A percentile compares a stretch with the other conserved stretches of the same genome.
Evolutionary conservation across 2,888 invertebrate species (phyloP).

Genomic region (Mesodorylaimus sp.): DNA sequence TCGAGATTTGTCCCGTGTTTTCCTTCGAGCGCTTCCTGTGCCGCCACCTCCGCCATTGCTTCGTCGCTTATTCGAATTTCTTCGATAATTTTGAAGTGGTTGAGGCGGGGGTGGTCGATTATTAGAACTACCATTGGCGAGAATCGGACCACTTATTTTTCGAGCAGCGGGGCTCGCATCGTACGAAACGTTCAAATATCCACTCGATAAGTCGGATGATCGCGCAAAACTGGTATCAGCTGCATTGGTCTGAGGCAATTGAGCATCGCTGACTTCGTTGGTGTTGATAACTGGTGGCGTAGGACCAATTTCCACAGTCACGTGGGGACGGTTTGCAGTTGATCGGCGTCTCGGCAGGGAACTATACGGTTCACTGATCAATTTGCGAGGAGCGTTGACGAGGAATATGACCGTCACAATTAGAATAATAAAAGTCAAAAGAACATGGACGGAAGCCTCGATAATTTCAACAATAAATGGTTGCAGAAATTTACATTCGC

Average conservation of each 20-base stretch:
- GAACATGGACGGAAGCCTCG: not conserved
- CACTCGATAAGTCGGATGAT: not conserved
- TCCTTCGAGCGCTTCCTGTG: not conserved
- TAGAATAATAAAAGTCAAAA: not conserved
- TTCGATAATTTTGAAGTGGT: not conserved
- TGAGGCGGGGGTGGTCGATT: not conserved
- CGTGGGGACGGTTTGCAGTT: not conserved
- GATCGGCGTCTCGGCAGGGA: not conserved
- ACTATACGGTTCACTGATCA: not conserved
- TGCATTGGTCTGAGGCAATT: not conserved
- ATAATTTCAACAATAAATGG: not conserved
- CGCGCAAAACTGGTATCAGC: not conserved
- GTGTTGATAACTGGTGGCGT: too few relatives aligned
- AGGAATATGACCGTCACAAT: not conserved
- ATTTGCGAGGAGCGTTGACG: not conserved
- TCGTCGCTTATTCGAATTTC: not conserved
- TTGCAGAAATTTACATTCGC: not conserved
- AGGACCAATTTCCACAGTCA: not conserved
- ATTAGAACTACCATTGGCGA: not conserved
- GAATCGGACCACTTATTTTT: too few relatives aligned
- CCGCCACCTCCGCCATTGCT: not conserved
- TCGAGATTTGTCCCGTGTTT: not conserved
- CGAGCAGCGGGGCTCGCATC: not conserved
- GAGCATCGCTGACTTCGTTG: too few relatives aligned
- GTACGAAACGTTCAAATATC: not conserved